Evolutionary conservation across 2,113 vertebrate genomes (phyloP).

Genomic region (Triplophysa siluroides): DNA sequence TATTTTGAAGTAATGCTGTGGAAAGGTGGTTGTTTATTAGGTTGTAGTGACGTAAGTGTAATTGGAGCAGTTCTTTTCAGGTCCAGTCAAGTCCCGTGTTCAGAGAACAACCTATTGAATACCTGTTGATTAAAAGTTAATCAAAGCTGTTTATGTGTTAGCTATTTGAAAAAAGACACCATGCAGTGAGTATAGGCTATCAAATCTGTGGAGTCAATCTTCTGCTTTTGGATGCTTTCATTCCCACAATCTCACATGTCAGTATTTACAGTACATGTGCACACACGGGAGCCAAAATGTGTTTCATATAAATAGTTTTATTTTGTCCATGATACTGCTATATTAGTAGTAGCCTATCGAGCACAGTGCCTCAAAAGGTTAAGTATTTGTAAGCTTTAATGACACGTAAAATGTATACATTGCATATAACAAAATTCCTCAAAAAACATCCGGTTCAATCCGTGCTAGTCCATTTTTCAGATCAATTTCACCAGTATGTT

Average conservation of each 20-base stretch:
- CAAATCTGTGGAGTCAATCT: constrained; percentile 11
- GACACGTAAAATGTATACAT: too few species aligned
- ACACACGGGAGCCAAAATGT: not conserved
- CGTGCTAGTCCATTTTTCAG: too few species aligned
- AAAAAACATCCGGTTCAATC: too few species aligned
- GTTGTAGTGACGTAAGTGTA: constrained; percentile 45
- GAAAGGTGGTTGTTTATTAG: constrained; percentile 36
- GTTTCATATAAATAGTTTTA: too few species aligned
- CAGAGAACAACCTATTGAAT: not conserved
- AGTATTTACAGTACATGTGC: too few species aligned
- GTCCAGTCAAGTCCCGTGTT: constrained; percentile 9
- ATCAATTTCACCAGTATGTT: too few species aligned
- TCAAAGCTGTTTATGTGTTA: not conserved
- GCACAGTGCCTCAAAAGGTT: too few species aligned
- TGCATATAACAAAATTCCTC: too few species aligned
- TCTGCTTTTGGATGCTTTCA: not conserved
- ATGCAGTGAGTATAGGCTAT: not conserved
- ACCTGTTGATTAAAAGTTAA: not conserved
- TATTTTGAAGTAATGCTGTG: constrained; percentile 43
- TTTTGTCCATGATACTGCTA: too few species aligned
- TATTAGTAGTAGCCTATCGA: too few species aligned
- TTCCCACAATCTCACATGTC: not conserved
- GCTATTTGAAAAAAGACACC: not conserved
- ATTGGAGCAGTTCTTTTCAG: constrained; percentile 40
- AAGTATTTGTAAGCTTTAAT: too few species aligned